A percentile compares a stretch with the other conserved stretches of the same genome.
These are phyloP conservation scores for Acleris holmiana DNA, from an alignment of 2,888 invertebrate species.

Conservation along the genomic window DNA sequence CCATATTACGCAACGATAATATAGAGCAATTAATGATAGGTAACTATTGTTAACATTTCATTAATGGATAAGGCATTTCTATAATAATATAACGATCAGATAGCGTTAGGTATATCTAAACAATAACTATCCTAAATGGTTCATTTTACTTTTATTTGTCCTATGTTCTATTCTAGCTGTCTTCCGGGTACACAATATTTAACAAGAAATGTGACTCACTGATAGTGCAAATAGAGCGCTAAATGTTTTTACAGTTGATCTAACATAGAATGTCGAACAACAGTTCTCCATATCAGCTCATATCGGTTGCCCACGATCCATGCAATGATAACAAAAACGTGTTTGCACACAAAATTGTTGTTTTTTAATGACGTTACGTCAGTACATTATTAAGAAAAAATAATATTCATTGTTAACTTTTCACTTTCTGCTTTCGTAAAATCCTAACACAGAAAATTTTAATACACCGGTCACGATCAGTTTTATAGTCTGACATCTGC, in stretches of 20 bases:
- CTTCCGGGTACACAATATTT: constrained; percentile 10
- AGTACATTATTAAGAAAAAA: background rate
- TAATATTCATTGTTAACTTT: too few relatives aligned
- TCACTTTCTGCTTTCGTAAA: too few relatives aligned
- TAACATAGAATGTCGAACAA: constrained; percentile 11
- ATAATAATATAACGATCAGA: background rate
- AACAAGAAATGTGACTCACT: constrained; percentile 19
- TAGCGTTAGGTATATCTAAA: background rate
- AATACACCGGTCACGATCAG: too few relatives aligned
- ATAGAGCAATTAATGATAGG: background rate
- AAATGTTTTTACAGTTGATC: constrained; percentile 33
- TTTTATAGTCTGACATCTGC: background rate
- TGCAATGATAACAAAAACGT: constrained; percentile 30
- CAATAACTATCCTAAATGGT: background rate
- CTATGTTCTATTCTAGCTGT: background rate
- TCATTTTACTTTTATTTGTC: background rate
- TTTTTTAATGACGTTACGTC: constrained; percentile 25
- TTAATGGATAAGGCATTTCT: background rate
- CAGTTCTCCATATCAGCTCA: constrained; percentile 31
- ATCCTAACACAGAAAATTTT: too few relatives aligned
- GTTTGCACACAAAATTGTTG: constrained; percentile 20
- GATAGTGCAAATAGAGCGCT: constrained; percentile 26
- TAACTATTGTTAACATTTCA: background rate
- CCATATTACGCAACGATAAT: constrained; percentile 1
- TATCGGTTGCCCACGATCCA: constrained; percentile 13